phyloP scores from a whole-genome alignment of 2,888 invertebrate genomes.

The Spatulosminthurus flaviceps region DNA sequence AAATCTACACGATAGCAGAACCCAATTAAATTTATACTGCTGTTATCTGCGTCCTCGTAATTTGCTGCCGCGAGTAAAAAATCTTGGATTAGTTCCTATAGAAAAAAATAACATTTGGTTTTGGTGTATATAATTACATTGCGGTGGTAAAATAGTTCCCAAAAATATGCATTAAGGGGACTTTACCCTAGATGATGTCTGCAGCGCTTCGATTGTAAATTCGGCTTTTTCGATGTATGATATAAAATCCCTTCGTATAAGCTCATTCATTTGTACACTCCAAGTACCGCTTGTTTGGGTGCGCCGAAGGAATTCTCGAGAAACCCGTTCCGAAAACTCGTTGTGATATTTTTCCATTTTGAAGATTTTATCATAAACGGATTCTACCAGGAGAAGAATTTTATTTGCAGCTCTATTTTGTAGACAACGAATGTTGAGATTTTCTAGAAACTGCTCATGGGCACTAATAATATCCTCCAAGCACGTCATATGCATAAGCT shows the following conservation, averaged over 20 bases:
- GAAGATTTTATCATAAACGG: conserved; percentile 39
- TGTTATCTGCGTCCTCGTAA: conserved; percentile 18
- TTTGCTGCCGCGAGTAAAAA: conserved; percentile 39
- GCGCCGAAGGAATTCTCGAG: conserved; percentile 27
- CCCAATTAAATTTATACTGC: conserved; percentile 38
- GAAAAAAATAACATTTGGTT: not conserved
- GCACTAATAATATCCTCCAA: conserved; percentile 42
- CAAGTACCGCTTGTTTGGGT: not conserved
- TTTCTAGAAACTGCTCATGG: conserved; percentile 40
- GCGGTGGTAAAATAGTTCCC: too few species aligned
- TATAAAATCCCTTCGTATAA: conserved; percentile 22
- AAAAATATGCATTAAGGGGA: not conserved
- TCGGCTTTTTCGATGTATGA: conserved; percentile 31
- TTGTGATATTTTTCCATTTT: conserved; percentile 36
- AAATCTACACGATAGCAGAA: conserved; percentile 45
- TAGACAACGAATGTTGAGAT: conserved; percentile 34
- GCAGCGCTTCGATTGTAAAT: conserved; percentile 6
- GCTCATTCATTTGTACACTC: conserved; percentile 11
- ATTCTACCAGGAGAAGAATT: conserved; percentile 34
- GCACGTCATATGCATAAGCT: conserved; percentile 34
- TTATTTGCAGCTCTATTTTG: conserved; percentile 35
- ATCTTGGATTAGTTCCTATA: conserved; percentile 38
- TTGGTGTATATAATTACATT: not conserved
- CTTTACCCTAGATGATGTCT: conserved; percentile 33
- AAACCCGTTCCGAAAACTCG: conserved; percentile 24